A percentile compares a stretch with the other conserved stretches of the same genome.
Conservation (phyloP, 1,140 invertebrate genomes). For the Drosophila baimaii region DNA sequence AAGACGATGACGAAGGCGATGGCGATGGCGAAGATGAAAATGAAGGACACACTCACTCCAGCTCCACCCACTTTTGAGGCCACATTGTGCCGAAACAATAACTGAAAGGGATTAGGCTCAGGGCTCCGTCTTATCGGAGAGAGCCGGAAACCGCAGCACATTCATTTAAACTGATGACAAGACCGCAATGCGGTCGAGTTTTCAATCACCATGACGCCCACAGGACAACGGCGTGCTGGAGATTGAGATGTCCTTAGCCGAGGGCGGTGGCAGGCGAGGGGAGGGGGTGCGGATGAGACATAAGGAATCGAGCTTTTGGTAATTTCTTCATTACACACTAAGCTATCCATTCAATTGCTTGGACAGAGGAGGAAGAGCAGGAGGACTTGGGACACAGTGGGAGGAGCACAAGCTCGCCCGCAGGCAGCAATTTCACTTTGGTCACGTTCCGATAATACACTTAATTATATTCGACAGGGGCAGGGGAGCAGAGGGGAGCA, state of each 20-base stretch:
- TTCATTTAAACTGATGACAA: slow-evolving; percentile 80
- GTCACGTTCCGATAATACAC: slow-evolving; percentile 78
- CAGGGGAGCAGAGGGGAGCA: neutral
- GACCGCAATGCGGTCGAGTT: slow-evolving; percentile 78
- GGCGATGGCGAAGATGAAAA: slow-evolving; percentile 20
- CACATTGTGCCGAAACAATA: slow-evolving; percentile 34
- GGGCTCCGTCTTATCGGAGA: slow-evolving; percentile 66
- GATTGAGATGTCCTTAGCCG: slow-evolving; percentile 31
- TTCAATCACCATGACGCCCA: slow-evolving; percentile 77
- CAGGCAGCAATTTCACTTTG: slow-evolving; percentile 73
- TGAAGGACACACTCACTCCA: slow-evolving; percentile 18
- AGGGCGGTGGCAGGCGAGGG: neutral
- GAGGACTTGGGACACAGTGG: neutral
- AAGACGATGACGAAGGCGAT: slow-evolving; percentile 15
- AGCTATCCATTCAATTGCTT: slow-evolving; percentile 72
- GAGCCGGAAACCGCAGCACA: slow-evolving; percentile 63
- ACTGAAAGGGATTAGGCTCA: slow-evolving; percentile 71
- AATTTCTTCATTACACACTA: slow-evolving; percentile 81
- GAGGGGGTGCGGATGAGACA: neutral
- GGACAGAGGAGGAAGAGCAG: neutral
- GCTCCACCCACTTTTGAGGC: slow-evolving; percentile 7
- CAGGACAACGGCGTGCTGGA: slow-evolving; percentile 45
- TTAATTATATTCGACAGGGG: slow-evolving; percentile 66
- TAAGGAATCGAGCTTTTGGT: slow-evolving; percentile 57
- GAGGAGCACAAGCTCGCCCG: slow-evolving; percentile 18